Percentiles rank a stretch among this genome's conserved stretches.
Evolutionary conservation across 2,888 invertebrate species (phyloP).

Genomic region (Tenthredo mesomela): DNA sequence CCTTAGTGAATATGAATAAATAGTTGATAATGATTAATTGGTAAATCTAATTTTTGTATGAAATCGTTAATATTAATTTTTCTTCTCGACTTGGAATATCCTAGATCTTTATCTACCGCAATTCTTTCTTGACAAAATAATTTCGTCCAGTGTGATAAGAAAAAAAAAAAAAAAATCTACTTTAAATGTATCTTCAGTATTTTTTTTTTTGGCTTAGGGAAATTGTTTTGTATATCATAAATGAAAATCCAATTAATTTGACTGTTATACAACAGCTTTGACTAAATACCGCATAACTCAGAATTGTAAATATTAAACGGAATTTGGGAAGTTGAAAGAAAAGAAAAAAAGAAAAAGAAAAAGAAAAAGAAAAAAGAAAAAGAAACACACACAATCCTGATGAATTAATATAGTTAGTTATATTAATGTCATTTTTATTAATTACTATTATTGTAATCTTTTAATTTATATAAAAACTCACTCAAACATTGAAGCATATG

Average conservation of each 20-base stretch:
- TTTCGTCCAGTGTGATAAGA: constrained; percentile 33
- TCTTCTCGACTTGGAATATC: constrained; percentile 19
- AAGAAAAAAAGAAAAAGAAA: constrained; percentile 53
- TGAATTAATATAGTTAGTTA: constrained; percentile 60
- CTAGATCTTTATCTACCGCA: constrained; percentile 10
- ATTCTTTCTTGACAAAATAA: neutral
- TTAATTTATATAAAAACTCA: constrained; percentile 57
- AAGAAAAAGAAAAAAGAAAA: constrained; percentile 50
- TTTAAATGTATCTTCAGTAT: constrained; percentile 23
- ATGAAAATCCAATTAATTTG: constrained; percentile 29
- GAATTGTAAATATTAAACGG: constrained; percentile 61
- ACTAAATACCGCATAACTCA: constrained; percentile 49
- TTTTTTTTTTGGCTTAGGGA: constrained; percentile 11
- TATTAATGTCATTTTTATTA: constrained; percentile 64
- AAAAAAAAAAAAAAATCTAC: constrained; percentile 20
- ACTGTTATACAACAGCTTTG: neutral
- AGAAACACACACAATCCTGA: constrained; percentile 55
- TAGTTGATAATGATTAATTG: constrained; percentile 46
- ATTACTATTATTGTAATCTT: constrained; percentile 59
- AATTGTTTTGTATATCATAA: constrained; percentile 12
- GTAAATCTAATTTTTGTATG: constrained; percentile 33
- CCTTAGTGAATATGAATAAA: constrained; percentile 35
- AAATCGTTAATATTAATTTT: constrained; percentile 37
- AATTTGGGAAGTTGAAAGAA: constrained; percentile 56
- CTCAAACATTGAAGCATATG: constrained; percentile 48